phyloP scores from a whole-genome alignment of 1,140 invertebrate genomes.

The Drosophila willistoni region DNA sequence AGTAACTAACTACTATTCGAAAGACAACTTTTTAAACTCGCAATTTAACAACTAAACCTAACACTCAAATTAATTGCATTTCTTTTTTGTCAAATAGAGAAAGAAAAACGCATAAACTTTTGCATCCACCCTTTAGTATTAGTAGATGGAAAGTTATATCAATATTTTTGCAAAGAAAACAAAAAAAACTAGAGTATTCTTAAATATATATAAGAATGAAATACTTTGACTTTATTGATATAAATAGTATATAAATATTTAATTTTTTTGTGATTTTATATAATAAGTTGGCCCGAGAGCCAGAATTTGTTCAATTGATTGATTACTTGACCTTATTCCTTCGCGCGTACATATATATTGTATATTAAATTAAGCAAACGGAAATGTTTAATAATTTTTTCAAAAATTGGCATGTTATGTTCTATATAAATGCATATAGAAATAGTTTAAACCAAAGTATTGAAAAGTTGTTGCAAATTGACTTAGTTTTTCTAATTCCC shows the following conservation, averaged over 20 bases:
- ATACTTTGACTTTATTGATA: conserved; percentile 40
- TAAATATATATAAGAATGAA: conserved; percentile 19
- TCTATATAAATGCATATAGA: conserved; percentile 18
- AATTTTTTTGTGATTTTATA: conserved; percentile 80
- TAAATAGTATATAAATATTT: conserved; percentile 50
- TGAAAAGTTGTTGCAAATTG: conserved; percentile 72
- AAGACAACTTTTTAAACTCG: conserved; percentile 53
- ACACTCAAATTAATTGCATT: conserved; percentile 44
- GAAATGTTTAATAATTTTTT: conserved; percentile 2
- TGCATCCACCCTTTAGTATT: conserved; percentile 38
- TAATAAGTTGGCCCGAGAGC: conserved; percentile 59
- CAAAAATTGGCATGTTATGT: conserved; percentile 8
- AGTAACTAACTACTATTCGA: conserved; percentile 1
- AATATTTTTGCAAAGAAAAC: conserved; percentile 55
- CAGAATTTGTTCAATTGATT: conserved; percentile 26
- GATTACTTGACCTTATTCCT: conserved; percentile 9
- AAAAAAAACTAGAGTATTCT: not conserved
- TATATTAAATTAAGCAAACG: conserved; percentile 3
- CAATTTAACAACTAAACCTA: conserved; percentile 47
- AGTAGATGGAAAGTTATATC: conserved; percentile 43
- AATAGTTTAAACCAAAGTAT: conserved; percentile 70
- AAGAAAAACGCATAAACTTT: conserved; percentile 27
- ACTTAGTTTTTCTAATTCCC: conserved; percentile 50
- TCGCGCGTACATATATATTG: not conserved
- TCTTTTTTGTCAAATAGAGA: conserved; percentile 12